These are phyloP conservation scores for Amaurobius ferox DNA, from an alignment of 2,888 invertebrate genomes.

Conservation along the genomic window DNA sequence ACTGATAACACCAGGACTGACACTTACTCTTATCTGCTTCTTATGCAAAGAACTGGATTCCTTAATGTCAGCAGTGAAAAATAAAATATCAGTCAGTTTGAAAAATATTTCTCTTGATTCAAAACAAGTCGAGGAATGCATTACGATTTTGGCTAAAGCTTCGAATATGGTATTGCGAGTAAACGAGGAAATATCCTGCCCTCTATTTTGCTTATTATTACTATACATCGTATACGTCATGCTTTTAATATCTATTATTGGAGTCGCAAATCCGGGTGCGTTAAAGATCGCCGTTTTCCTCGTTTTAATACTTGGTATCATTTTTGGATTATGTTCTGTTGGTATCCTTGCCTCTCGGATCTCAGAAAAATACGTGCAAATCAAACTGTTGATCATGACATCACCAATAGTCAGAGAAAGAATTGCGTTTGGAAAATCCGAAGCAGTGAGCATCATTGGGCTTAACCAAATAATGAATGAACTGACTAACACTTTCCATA, in stretches of 20 bases:
- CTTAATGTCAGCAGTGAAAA: background rate
- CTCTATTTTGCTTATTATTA: background rate
- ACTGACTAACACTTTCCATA: background rate
- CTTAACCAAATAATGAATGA: background rate
- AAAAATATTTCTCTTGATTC: background rate
- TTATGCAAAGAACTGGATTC: background rate
- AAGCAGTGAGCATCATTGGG: background rate
- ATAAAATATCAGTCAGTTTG: background rate
- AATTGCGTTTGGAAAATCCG: background rate
- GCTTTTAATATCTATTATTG: background rate
- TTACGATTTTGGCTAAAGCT: background rate
- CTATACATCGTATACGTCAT: background rate
- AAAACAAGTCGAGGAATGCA: background rate
- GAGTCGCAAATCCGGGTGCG: background rate
- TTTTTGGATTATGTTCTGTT: background rate
- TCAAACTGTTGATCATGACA: background rate
- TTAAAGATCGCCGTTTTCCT: background rate
- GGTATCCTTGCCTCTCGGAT: background rate
- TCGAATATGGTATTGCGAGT: background rate
- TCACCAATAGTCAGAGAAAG: background rate
- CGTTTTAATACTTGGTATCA: background rate
- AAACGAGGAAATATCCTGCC: background rate
- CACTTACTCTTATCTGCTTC: background rate
- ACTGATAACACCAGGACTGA: background rate
- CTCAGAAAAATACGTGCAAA: background rate